A percentile compares a stretch with the other conserved stretches of the same genome.
Evolutionary conservation across 2,113 vertebrate genomes (phyloP).

Genomic region (Scortum barcoo): DNA sequence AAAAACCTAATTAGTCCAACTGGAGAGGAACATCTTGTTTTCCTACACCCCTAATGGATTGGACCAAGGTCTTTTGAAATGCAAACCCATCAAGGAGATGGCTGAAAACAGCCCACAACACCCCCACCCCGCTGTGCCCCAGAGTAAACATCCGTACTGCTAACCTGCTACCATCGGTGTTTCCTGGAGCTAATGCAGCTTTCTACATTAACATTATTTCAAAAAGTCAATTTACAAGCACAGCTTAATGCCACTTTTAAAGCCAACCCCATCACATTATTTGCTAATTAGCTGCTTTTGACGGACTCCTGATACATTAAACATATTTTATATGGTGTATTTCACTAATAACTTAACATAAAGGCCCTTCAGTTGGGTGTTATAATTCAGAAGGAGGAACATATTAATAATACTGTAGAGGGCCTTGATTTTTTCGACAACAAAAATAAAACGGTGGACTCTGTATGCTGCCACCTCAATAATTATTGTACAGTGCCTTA

Average conservation of each 20-base stretch:
- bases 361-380: not conserved
- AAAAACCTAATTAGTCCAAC: constrained; percentile 82
- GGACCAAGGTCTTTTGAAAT: constrained; percentile 86
- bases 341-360: not conserved
- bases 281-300: constrained; percentile 10
- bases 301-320: not conserved
- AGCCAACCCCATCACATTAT: not conserved
- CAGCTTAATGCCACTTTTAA: not conserved
- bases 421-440: too few relatives aligned
- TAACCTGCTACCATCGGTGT: constrained; percentile 19
- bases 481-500: not conserved
- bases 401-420: not conserved
- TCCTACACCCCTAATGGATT: constrained; percentile 82
- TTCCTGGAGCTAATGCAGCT: constrained; percentile 25
- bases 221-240: not conserved
- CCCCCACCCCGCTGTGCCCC: constrained; percentile 19
- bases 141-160: constrained; percentile 37
- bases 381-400: not conserved
- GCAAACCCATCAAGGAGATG: constrained; percentile 82
- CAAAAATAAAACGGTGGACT: not conserved
- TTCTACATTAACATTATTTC: constrained; percentile 11
- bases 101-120: constrained; percentile 51
- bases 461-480: not conserved
- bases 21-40: constrained; percentile 83
- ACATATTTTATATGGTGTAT: not conserved